Evolutionary conservation across 2,888 invertebrate genomes (phyloP).

Genomic region (Automeris io): DNA sequence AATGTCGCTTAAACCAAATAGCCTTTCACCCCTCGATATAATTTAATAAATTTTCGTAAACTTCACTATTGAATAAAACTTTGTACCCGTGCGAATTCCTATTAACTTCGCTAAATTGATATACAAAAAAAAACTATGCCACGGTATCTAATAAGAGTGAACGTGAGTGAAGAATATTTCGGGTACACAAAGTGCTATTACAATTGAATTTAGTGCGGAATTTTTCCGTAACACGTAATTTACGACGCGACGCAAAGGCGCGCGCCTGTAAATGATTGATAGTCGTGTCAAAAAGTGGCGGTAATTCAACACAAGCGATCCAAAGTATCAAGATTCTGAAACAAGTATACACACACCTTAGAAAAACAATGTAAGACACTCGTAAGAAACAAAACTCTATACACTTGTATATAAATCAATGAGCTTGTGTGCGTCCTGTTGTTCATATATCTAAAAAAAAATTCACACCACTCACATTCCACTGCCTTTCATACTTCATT

Average conservation of each 20-base stretch:
- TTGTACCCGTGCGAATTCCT: no score
- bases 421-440: no score
- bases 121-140: neutral
- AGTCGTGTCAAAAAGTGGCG: conserved; percentile 13
- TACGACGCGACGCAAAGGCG: conserved; percentile 10
- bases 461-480: no score
- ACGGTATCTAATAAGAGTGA: neutral
- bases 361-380: neutral
- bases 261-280: conserved; percentile 21
- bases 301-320: conserved; percentile 16
- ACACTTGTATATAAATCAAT: no score
- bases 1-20: no score
- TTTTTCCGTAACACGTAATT: conserved; percentile 11
- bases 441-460: no score
- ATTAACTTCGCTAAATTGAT: no score
- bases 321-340: conserved; percentile 16
- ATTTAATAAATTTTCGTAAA: no score
- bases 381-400: no score
- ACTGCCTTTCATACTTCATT: no score
- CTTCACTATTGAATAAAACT: no score
- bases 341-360: conserved; percentile 4
- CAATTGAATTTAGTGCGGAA: conserved; percentile 1
- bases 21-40: no score
- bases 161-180: neutral
- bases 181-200: neutral